Percentiles rank a stretch among this genome's conserved stretches.
Conservation (phyloP, 2,797 vertebrate species). For the Coreius guichenoti region DNA sequence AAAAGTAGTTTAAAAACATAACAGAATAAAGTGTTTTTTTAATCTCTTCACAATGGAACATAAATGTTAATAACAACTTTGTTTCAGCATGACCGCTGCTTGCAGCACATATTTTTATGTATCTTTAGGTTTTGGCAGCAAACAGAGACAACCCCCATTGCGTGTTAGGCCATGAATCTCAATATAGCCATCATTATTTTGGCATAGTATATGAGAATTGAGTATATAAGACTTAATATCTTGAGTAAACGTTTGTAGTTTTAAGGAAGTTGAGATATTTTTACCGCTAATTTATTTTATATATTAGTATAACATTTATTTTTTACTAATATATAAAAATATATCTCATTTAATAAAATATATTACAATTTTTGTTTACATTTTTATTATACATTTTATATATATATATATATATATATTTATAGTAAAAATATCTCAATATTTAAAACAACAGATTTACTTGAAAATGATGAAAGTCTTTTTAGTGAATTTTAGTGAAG, state of each 20-base stretch:
- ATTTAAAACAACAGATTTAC: too few relatives aligned
- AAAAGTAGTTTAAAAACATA: constrained; percentile 56
- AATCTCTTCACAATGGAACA: constrained; percentile 49
- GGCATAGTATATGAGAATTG: not conserved
- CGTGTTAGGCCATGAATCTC: not conserved
- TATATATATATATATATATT: too few relatives aligned
- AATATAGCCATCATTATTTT: not conserved
- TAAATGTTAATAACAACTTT: constrained; percentile 58
- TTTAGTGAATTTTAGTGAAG: not conserved
- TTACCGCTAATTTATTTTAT: not conserved
- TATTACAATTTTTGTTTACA: too few relatives aligned
- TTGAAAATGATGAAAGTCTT: too few relatives aligned
- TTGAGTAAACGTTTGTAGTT: not conserved
- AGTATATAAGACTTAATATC: not conserved
- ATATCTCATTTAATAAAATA: too few relatives aligned
- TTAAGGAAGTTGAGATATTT: not conserved
- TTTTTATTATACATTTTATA: too few relatives aligned
- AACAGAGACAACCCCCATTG: not conserved
- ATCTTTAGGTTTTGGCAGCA: constrained; percentile 28
- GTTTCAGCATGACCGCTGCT: constrained; percentile 45
- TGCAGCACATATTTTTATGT: constrained; percentile 39
- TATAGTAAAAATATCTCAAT: too few relatives aligned
- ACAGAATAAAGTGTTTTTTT: constrained; percentile 56
- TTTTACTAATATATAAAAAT: too few relatives aligned
- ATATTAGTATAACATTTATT: not conserved